Base-by-base conservation (phyloP, 2,888 invertebrate genomes). In the Meteorus colon region DNA sequence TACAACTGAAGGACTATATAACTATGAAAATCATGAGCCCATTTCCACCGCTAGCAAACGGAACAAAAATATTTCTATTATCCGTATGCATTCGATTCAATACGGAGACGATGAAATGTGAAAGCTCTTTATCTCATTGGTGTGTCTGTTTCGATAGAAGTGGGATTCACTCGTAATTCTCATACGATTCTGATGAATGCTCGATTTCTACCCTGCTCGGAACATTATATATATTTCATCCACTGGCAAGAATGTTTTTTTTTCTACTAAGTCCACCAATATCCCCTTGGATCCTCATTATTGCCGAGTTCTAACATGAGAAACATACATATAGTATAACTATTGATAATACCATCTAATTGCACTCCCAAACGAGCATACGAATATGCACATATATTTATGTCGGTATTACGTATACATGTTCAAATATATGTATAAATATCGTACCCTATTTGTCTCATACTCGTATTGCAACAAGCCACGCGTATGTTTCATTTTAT, bases 401-500 rank as follows among this genome's bases (percentile, higher is more conserved):
- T 55, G 2, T 55, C 5, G n/a, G 48, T 19, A 72, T 71, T 14
- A 55, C n/a, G 8, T 55, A 19, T 31, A 63, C 19, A 72, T 69
- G 77, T 80, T 78, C 79, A 79, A 78, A 78, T 76, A 69, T 77
- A 81, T 78, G 65, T 77, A 81, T 81, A 76, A 76, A 72, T 79
- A 59, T 72, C 55, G 12, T 74, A 77, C 73, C 82, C 81, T 74
- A 77, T 29, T 65, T 48, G 41, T 31, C 51, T 68, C 71, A 41
- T 63, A 73, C 67, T 75, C 69, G 67, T 45, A 51, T 73, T 60
- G 71, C 68, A 79, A 74, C 72, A 82, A 84, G 82, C 86, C 84
- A 85, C 82, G 86, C 85, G 84, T 86, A 76, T 79, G 79, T 83
- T 82, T 84, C 83, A 83, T 84, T 84, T 84, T 80, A 81, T 81